phyloP scores from a whole-genome alignment of 2,113 vertebrate species.

The Mastomys coucha region DNA sequence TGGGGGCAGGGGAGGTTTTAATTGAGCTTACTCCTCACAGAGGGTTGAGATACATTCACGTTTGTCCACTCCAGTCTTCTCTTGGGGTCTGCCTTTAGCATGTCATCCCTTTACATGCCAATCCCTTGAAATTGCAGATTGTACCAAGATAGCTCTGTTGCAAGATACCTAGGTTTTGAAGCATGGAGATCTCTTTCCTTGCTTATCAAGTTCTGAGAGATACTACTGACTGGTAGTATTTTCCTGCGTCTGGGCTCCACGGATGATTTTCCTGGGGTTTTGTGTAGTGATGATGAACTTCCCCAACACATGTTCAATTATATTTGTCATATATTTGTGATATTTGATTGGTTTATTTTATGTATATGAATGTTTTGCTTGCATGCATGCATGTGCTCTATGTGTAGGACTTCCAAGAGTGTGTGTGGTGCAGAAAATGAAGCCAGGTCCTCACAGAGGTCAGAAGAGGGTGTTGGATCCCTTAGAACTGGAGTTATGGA shows the following conservation, averaged over 20 bases:
- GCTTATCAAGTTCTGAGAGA: constrained; percentile 3
- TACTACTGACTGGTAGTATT: neutral
- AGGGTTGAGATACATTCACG: neutral
- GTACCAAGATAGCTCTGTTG: neutral
- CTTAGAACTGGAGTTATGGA: neutral
- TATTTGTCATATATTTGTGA: neutral
- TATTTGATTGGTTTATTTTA: neutral
- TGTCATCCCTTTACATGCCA: neutral
- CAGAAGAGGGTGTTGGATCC: neutral
- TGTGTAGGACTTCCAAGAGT: neutral
- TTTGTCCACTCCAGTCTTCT: neutral
- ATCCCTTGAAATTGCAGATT: neutral
- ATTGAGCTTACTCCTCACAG: neutral
- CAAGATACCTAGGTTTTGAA: neutral
- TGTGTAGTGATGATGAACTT: neutral
- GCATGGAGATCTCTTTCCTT: neutral
- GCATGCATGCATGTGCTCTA: neutral
- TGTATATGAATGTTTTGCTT: neutral
- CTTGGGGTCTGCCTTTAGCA: neutral
- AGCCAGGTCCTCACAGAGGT: neutral
- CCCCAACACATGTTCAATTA: neutral
- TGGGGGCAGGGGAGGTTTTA: neutral
- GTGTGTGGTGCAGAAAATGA: neutral
- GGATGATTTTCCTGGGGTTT: neutral
- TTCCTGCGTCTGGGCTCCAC: neutral